These are phyloP conservation scores for Camponotus floridanus DNA, from an alignment of 1,140 invertebrate species.

Conservation along the genomic window DNA sequence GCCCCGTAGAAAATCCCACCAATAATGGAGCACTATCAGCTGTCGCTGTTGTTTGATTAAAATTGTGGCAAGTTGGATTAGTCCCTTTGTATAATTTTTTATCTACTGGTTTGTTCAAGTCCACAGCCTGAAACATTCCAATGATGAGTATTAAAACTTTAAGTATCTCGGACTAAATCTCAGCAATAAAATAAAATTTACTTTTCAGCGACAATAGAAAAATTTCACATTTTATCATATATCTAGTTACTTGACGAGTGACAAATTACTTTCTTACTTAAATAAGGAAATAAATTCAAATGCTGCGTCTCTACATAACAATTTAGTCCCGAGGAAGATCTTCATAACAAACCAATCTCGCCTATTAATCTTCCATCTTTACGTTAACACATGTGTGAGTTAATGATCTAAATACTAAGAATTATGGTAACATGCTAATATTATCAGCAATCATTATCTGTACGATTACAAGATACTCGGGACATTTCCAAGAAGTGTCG, in stretches of 20 bases:
- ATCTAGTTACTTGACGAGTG: not conserved
- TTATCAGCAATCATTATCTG: not conserved
- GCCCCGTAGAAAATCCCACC: slow-evolving; percentile 98
- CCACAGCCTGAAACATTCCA: slow-evolving; percentile 90
- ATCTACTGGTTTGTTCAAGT: slow-evolving; percentile 98
- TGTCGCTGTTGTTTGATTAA: slow-evolving; percentile 95
- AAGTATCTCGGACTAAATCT: not conserved
- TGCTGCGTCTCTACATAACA: not conserved
- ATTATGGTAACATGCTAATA: not conserved
- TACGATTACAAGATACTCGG: not conserved
- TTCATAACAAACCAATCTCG: not conserved
- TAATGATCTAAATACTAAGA: not conserved
- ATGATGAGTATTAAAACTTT: not conserved
- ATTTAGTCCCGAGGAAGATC: not conserved
- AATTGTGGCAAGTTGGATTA: slow-evolving; percentile 99
- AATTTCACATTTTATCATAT: not conserved
- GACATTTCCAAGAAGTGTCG: slow-evolving; percentile 13
- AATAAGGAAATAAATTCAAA: not conserved
- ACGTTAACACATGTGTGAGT: not conserved
- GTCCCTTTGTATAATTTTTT: slow-evolving; percentile 99
- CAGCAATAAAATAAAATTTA: not conserved
- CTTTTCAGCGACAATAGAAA: not conserved
- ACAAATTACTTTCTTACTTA: not conserved
- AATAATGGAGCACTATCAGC: slow-evolving; percentile 94
- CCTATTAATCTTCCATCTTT: not conserved